These are phyloP conservation scores for Caranx melampygus DNA, from an alignment of 2,113 vertebrate species.

Conservation along the genomic window DNA sequence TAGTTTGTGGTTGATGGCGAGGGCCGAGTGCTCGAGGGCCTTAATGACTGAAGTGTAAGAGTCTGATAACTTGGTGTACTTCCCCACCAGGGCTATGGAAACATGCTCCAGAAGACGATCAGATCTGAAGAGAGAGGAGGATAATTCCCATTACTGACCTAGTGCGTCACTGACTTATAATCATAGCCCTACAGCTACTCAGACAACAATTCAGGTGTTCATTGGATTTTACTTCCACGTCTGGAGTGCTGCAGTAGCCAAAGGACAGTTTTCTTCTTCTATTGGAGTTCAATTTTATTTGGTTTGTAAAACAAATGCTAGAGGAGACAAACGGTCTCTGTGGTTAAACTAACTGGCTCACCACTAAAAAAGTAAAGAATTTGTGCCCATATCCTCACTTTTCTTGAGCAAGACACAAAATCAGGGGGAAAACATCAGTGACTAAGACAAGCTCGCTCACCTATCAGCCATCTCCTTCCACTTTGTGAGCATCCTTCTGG, in stretches of 20 bases:
- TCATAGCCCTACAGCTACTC: background rate
- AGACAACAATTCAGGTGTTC: background rate
- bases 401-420: background rate
- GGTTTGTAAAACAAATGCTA: background rate
- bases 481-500: slow-evolving; percentile 91
- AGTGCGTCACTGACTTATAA: background rate
- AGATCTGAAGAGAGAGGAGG: slow-evolving; percentile 79
- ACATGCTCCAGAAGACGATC: slow-evolving; percentile 92
- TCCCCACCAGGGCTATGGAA: slow-evolving; percentile 95
- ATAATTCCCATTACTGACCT: background rate
- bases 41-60: slow-evolving; percentile 98
- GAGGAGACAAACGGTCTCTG: background rate
- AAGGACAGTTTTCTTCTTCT: background rate
- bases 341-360: background rate
- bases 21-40: slow-evolving; percentile 94
- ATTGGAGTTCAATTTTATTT: background rate
- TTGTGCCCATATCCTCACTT: background rate
- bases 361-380: background rate
- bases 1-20: slow-evolving; percentile 96
- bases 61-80: slow-evolving; percentile 97
- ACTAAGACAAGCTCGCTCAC: slow-evolving; percentile 67
- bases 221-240: background rate
- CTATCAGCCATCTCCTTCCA: slow-evolving; percentile 99
- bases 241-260: background rate
- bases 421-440: background rate